Evolutionary conservation across 2,113 vertebrate species (phyloP).

Genomic region (Mirza zaza): DNA sequence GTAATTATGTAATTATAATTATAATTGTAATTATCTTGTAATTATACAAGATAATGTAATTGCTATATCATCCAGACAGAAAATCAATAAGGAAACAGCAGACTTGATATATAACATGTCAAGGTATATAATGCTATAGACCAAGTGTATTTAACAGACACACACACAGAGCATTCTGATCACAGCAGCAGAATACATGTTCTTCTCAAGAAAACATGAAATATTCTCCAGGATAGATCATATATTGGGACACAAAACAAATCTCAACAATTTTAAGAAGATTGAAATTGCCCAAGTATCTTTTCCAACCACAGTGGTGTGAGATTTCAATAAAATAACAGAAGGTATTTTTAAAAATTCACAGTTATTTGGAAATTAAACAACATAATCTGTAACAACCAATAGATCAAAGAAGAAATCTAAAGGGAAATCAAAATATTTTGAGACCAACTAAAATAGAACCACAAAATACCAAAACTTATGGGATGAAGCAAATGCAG

Average conservation of each 20-base stretch:
- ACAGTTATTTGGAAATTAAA: not conserved
- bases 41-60: not conserved
- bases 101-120: not conserved
- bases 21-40: too few species aligned
- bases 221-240: not conserved
- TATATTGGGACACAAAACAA: not conserved
- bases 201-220: not conserved
- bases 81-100: not conserved
- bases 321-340: not conserved
- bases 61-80: not conserved
- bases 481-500: not conserved
- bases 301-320: not conserved
- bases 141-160: not conserved
- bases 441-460: not conserved
- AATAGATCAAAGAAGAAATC: not conserved
- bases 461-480: not conserved
- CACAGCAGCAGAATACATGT: not conserved
- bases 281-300: not conserved
- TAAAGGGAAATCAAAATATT: not conserved
- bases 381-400: too few species aligned
- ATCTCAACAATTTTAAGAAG: not conserved
- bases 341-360: not conserved
- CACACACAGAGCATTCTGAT: not conserved
- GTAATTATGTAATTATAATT: not conserved
- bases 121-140: not conserved